Base-by-base conservation (phyloP, 2,888 invertebrate species). In the Ypsolopha sequella region DNA sequence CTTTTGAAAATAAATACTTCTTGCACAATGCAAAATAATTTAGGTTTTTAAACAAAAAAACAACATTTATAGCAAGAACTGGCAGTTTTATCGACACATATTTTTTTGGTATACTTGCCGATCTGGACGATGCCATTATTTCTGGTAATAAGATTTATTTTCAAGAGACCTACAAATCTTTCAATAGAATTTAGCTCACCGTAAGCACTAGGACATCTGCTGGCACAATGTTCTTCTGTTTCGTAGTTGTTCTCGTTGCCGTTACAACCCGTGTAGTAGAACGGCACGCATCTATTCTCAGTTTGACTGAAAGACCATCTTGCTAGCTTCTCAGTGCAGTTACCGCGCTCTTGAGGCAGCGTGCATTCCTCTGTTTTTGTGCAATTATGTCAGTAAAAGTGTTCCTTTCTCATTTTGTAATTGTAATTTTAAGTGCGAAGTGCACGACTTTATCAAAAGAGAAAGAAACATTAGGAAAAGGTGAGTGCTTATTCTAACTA, bases 261-360 rank as follows among this genome's bases (percentile, higher is more conserved):
- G 58, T 91, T 93, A 81, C 97, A 98, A 60, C 97, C 97, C 59
- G 93, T 91, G 85, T 93, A 97, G 89, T 95, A 95, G 90, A 97
- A 98, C 50, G 95, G 95, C 86, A 94, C 89, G 88, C 98, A 98
- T 60, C 93, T 89, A 80, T 94, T 93, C 77, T 95, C 93, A 47
- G 89, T 85, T 58, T 89, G 89, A 74, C 95, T 94, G 88, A 94
- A 97, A 77, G 92, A 92, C 97, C 97, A 98, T 63, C 90, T 89
- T 53, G 95, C 91, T 56, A 91, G 85, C 64, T 90, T 91, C 66
- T 91, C 92, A 51, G 88, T 87, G 87, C 97, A 96, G 75, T 90
- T 91, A 76, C 96, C 96, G 66, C 88, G 88, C 56, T 89, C 89
- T 81, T 91, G 90, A 58, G 92, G 91, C 77, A 93, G 88, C 78